Base-by-base conservation (phyloP, 1,140 invertebrate species). In the Cecropterus lyciades region DNA sequence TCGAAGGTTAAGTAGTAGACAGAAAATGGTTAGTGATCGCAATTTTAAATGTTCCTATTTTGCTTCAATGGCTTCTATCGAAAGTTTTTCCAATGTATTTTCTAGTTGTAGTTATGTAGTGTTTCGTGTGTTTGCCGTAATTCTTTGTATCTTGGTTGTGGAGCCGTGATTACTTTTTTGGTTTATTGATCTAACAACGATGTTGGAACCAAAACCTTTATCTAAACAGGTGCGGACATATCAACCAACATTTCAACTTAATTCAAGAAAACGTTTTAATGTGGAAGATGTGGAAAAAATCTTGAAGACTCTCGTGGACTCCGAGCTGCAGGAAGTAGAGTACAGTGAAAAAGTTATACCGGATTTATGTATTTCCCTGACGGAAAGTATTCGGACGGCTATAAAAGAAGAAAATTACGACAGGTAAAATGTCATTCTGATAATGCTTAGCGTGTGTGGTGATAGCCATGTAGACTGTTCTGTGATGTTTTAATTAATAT, bases 331-430 rank as follows among this genome's bases (percentile, higher is more conserved):
- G 42, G 91, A 92, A 59, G 78, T 91, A 6, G 91, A 93, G 70
- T 92, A 92, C 67, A 87, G 77, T 27, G 91, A 92, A 43, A 89
- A 89, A 67, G 40, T 74, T 8, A 65, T 89, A 40, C 86, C 89
- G 7, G 92, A 92, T 37, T 16, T 93, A n/a, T 87, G 85, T 65
- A 17, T 85, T 1, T 82, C 30, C 48, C 72, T 92, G 64, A 73
- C 85, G 10, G 88, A 91, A 65, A 86, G 77, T 42, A 82, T 93
- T 27, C 83, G 82, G 40, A 84, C 75, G 27, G 79, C 84, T 5
- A 72, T 92, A 24, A 93, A 92, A 82, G 85, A 87, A 77, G 85
- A 92, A 82, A 83, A 91, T 46, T 93, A 85, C 79, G 87, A 93
- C 80, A 92, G 92, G 92, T 92, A 59, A 17, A 52, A n/a, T 2